These are phyloP conservation scores for Bubo blakistoni DNA, from an alignment of 2,113 vertebrate species.

Conservation along the genomic window DNA sequence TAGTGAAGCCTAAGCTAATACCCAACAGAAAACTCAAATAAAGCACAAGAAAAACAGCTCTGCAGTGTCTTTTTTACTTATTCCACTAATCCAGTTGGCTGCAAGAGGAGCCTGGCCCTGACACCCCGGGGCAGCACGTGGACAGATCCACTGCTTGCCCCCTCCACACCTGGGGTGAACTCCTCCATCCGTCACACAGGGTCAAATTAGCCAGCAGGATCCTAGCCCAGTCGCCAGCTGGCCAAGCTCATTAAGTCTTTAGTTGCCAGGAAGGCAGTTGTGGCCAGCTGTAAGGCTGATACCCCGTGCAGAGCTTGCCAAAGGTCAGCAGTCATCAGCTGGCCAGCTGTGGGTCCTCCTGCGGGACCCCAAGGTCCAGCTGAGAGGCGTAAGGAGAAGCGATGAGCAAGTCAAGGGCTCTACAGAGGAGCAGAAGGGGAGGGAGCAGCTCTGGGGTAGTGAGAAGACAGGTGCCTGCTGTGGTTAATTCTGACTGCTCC, in stretches of 20 bases:
- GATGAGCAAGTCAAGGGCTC: background rate
- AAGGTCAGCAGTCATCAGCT: background rate
- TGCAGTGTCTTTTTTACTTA: background rate
- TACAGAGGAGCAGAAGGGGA: background rate
- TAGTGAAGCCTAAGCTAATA: background rate
- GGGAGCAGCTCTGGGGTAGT: background rate
- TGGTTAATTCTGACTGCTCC: background rate
- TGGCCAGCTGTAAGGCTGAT: conserved; percentile 29
- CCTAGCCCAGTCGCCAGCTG: background rate
- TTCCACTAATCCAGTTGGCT: background rate
- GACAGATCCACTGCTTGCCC: background rate
- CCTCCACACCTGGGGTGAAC: background rate
- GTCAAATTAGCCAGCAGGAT: background rate
- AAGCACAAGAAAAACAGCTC: background rate
- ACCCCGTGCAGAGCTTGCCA: background rate
- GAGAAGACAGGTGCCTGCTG: background rate
- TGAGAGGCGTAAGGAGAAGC: background rate
- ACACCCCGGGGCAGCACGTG: background rate
- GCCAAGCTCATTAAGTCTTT: background rate
- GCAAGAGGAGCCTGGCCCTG: background rate
- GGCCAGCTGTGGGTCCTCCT: background rate
- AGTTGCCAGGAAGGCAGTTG: conserved; percentile 33
- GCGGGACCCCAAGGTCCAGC: background rate
- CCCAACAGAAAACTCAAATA: background rate
- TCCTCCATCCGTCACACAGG: background rate